Conservation (phyloP, 2,797 vertebrate species). For the Pipistrellus kuhlii region DNA sequence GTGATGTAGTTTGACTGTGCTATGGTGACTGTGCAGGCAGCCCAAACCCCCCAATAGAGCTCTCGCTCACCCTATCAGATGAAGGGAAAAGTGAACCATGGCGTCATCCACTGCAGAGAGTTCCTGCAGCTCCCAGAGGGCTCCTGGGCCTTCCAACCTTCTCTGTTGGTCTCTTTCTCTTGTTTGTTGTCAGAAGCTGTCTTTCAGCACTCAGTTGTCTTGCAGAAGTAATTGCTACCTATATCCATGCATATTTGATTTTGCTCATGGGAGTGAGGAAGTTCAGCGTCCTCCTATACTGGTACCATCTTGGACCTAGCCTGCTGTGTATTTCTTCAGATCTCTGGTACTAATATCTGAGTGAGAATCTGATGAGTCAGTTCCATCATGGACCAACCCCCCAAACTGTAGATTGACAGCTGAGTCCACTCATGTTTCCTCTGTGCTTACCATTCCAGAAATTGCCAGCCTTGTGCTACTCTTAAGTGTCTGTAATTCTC, state of each 20-base stretch:
- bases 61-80: background rate
- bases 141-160: background rate
- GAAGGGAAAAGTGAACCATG: background rate
- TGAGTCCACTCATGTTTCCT: fast-evolving
- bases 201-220: background rate
- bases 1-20: background rate
- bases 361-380: background rate
- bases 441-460: background rate
- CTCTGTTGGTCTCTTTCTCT: background rate
- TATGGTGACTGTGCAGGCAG: background rate
- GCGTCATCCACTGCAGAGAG: background rate
- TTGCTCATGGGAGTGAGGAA: background rate
- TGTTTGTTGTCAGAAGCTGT: background rate
- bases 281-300: background rate
- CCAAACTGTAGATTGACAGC: background rate
- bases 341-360: background rate
- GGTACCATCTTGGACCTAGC: background rate
- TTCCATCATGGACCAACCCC: background rate
- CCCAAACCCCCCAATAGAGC: background rate
- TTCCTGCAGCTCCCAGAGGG: background rate
- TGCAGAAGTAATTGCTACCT: background rate
- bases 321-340: background rate
- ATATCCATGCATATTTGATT: background rate
- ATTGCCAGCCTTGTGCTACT: background rate
- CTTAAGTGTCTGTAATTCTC: background rate